Evolutionary conservation across 53 echinoderm and acorn worm genomes (phyloP), one percentile per base, ranked within the genome.

Genomic region (Hippasteria phrygiana): DNA sequence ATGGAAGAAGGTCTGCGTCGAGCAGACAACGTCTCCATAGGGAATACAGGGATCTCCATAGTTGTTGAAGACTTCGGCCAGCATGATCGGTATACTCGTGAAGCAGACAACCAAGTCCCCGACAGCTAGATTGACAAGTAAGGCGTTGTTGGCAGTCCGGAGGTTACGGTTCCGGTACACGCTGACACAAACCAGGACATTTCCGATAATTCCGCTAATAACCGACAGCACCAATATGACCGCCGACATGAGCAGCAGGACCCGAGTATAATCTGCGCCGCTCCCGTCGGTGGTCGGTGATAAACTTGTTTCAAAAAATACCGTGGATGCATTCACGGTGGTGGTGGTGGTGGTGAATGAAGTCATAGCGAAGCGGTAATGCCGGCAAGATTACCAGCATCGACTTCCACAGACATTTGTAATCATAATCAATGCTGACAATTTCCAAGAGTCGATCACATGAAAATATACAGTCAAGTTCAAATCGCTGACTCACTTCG

Each of bases 71-170:
- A 62, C 27, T 6, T 69, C 48, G 0, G 85, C 18, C 26, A 93
- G 54, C 37, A 96, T 88, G 39, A 93, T 69, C 6, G 96, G 96
- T 11, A 87, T 77, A 50, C 77, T 83, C 37, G 82, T 31, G 43
- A 70, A 77, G 64, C 94, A 94, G 2, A 93, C 84, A 41, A 93
- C 73, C 12, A 94, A 50, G 64, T 96, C 96, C 6, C 91, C 96
- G 5, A 83, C 87, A 14, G 96, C 96, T 37, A 96, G 71, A 55
- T 96, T 96, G n/a, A 96, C 73, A 4, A 96, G 91, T 17, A 94
- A 55, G 32, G 94, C 96, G 73, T 96, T 96, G 89, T 96, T 96
- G 4, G 94, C 91, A 1, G 80, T 96, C 29, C 96, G 81, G 11
- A 96, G 78, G 28, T 88, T 81, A 0, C 86, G 82, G 56, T 91